Conservation (phyloP, 2,113 vertebrate genomes). For the Pedionomus torquatus region DNA sequence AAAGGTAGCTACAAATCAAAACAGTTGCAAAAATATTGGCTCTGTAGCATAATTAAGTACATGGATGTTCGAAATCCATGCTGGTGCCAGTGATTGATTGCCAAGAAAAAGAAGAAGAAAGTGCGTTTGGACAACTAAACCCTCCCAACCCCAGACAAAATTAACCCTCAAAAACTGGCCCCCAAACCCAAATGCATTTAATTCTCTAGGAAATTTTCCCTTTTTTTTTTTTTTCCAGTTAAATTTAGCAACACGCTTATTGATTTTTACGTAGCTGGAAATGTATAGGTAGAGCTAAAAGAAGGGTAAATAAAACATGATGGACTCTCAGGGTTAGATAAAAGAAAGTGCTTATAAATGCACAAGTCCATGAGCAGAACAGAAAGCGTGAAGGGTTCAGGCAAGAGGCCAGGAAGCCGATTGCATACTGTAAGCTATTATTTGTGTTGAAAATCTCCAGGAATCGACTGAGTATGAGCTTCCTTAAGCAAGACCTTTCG, state of each 20-base stretch:
- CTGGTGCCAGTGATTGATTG: neutral
- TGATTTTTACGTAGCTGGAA: conserved; percentile 10
- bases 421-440: neutral
- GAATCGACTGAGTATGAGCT: neutral
- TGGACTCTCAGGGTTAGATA: neutral
- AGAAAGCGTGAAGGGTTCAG: neutral
- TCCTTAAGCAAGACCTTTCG: neutral
- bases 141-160: neutral
- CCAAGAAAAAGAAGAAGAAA: neutral
- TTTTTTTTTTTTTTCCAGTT: neutral
- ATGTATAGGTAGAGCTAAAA: conserved; percentile 20
- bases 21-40: neutral
- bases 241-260: neutral
- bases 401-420: conserved; percentile 14
- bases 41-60: neutral
- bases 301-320: conserved; percentile 56
- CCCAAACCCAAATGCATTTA: neutral
- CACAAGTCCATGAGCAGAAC: conserved; percentile 22
- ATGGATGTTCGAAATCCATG: neutral
- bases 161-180: neutral
- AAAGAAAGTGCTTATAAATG: conserved; percentile 52
- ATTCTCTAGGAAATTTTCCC: neutral
- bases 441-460: neutral
- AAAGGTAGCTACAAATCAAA: neutral
- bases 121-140: neutral